These are phyloP conservation scores for Campylomormyrus tamandua DNA, from an alignment of 2,113 vertebrate genomes.

Conservation along the genomic window DNA sequence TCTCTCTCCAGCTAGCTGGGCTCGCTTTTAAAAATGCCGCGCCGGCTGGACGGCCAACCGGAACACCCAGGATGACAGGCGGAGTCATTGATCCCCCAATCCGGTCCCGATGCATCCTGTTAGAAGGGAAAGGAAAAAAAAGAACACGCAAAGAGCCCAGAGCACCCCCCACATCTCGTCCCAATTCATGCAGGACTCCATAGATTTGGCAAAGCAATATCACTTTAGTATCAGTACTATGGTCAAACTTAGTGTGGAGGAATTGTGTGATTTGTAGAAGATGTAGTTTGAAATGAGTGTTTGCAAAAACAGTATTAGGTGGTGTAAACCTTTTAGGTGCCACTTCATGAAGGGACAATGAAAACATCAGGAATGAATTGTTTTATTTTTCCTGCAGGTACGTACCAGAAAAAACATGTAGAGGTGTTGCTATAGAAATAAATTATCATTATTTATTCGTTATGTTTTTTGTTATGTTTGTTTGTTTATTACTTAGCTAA, in stretches of 20 bases:
- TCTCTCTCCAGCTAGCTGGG: too few relatives aligned
- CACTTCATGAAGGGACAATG: neutral
- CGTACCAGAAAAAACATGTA: neutral
- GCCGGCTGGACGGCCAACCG: too few relatives aligned
- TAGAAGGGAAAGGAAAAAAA: too few relatives aligned
- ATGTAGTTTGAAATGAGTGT: neutral
- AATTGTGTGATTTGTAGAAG: neutral
- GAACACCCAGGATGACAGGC: too few relatives aligned
- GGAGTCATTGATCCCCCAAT: too few relatives aligned
- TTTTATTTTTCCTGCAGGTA: neutral
- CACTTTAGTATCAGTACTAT: neutral
- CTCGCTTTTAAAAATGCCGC: too few relatives aligned
- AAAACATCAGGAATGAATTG: neutral
- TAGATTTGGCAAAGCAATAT: neutral
- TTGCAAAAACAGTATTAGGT: neutral
- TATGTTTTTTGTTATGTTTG: neutral
- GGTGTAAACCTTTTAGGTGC: neutral
- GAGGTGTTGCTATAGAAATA: neutral
- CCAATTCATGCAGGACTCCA: neutral
- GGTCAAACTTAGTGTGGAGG: neutral
- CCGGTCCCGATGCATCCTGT: too few relatives aligned
- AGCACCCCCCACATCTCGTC: too few relatives aligned
- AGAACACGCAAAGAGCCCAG: too few relatives aligned
- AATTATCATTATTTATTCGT: neutral
- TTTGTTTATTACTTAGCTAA: neutral